Base-by-base conservation (phyloP, 2,797 vertebrate species). In the Micropoecilia bifurca region DNA sequence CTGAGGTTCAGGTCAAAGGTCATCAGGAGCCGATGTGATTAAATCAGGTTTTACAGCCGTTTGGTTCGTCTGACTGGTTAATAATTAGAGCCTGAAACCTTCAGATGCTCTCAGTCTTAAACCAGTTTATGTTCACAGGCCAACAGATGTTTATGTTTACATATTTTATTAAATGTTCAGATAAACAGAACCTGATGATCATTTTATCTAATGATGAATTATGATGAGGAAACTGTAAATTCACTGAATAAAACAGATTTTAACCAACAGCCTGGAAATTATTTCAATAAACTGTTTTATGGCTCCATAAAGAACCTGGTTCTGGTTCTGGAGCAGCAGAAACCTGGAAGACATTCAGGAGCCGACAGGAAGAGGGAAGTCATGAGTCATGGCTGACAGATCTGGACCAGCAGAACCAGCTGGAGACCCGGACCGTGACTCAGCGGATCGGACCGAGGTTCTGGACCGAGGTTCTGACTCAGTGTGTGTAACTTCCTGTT, bases 391-490 rank as follows among this genome's bases (percentile, higher is more conserved):
- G 0, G 2, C 75, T 80, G 80, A 84, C 9, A 39, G 3, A 22
- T 25, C 63, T 0, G 48, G 48, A 59, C 68, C 68, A 48, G 33
- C 61, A 66, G 63, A 39, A 66, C 1, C 0, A 59, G n/a, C 72
- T 33, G 78, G 41, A 12, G 66, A 20, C 18, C 43, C 46, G 61
- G 36, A 25, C 57, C 71, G 48, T 84, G 87, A 85, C 66, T 89
- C 79, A 75, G 79, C 16, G 6, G 76, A 71, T 75, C 81, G 63
- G 75, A 63, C 71, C 36, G 61, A 16, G 12, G 28, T 69, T 69
- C 66, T 43, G 66, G 43, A 12, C 39, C 30, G 50, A 48, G 14
- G 25, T 61, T 61, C 57, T 61, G 57, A 63, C 61, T 63, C 61
- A 63, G 53, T 4, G 1, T 79, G 69, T 0, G 66, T 2, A 74